Percentiles rank a stretch among this genome's conserved stretches.
These are phyloP conservation scores for Spodoptera litura DNA, from an alignment of 1,140 invertebrate genomes.

Conservation along the genomic window DNA sequence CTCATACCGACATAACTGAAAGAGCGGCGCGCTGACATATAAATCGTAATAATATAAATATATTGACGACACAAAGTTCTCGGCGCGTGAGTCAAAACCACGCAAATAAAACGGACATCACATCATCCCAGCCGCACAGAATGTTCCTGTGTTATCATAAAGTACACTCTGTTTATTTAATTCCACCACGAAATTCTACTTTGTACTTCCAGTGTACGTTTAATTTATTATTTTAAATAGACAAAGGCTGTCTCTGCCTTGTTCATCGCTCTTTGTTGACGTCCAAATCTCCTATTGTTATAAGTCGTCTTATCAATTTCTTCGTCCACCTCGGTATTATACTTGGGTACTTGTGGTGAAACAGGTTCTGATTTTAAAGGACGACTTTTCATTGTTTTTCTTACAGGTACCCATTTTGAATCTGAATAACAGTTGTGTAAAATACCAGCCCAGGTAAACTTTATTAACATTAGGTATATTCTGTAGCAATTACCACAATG, in stretches of 20 bases:
- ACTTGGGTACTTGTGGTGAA: background rate
- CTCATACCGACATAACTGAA: conserved; percentile 5
- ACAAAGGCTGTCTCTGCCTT: conserved; percentile 26
- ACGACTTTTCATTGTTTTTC: conserved; percentile 4
- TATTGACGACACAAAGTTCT: conserved; percentile 31
- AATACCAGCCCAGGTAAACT: background rate
- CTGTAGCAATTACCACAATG: background rate
- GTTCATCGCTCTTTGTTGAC: conserved; percentile 27
- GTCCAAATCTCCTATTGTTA: conserved; percentile 23
- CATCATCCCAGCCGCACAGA: conserved; percentile 21
- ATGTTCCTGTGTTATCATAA: background rate
- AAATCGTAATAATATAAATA: conserved; percentile 16
- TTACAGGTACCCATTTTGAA: no score
- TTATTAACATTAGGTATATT: no score
- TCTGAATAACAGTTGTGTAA: background rate
- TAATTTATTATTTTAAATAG: conserved; percentile 30
- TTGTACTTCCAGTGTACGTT: background rate
- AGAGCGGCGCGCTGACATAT: conserved; percentile 5
- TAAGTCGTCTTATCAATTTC: conserved; percentile 30
- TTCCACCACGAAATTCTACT: background rate
- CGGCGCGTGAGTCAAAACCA: conserved; percentile 33
- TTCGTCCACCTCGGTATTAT: background rate
- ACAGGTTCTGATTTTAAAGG: background rate
- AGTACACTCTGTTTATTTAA: conserved; percentile 2
- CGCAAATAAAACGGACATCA: conserved; percentile 26